Percentiles rank a stretch among this genome's conserved stretches.
phyloP scores from a whole-genome alignment of 1,140 invertebrate species.

The Drosophila mayri region DNA sequence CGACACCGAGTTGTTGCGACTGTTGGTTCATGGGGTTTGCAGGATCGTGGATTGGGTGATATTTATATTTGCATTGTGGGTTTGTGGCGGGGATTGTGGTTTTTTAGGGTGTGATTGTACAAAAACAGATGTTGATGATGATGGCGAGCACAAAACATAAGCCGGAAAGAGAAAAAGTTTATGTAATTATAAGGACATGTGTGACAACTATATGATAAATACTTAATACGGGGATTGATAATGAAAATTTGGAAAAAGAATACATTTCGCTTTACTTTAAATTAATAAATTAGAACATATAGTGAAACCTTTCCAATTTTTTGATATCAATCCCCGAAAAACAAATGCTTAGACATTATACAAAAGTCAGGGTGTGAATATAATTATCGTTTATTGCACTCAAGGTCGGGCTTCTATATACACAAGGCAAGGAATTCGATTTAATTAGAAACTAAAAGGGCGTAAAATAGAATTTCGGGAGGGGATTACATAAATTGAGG shows the following conservation, averaged over 20 bases:
- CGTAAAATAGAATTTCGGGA: neutral
- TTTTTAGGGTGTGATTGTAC: conserved; percentile 27
- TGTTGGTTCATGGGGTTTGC: conserved; percentile 53
- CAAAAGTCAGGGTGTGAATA: conserved; percentile 32
- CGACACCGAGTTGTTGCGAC: conserved; percentile 86
- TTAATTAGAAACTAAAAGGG: conserved; percentile 6
- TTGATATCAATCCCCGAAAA: neutral
- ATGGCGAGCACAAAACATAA: conserved; percentile 66
- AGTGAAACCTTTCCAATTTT: neutral
- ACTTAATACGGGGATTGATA: conserved; percentile 5
- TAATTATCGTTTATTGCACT: conserved; percentile 71
- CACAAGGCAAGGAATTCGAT: conserved; percentile 4
- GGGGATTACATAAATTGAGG: neutral
- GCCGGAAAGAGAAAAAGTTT: conserved; percentile 70
- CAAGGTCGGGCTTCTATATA: conserved; percentile 5
- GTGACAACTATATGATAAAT: conserved; percentile 34
- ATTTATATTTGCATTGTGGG: conserved; percentile 37
- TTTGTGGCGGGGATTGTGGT: conserved; percentile 23
- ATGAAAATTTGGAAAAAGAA: neutral
- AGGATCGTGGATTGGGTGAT: conserved; percentile 33
- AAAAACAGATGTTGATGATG: conserved; percentile 34
- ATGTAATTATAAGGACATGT: conserved; percentile 69
- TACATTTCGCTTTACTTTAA: too few relatives aligned
- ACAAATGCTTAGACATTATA: conserved; percentile 4
- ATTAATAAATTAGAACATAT: too few relatives aligned